Base-by-base conservation (phyloP, 2,113 vertebrate genomes). In the Alethe castanea region DNA sequence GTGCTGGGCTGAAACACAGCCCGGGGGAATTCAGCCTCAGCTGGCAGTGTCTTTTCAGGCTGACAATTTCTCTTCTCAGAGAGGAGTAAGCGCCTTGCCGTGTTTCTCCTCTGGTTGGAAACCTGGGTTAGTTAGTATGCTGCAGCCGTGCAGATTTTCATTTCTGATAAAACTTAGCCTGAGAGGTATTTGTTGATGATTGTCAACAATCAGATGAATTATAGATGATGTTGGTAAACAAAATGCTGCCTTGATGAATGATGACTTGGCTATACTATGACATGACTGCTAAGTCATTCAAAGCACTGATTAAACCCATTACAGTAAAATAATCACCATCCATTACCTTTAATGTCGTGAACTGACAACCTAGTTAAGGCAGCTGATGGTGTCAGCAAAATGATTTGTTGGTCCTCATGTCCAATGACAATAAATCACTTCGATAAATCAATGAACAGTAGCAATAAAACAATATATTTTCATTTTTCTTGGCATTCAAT, bases 341-440 rank as follows among this genome's bases (percentile, higher is more conserved):
- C 97, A 98, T 98, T 98, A 98, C 98, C 97, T 98, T 98, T 98
- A 98, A 98, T 98, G 97, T 98, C 91, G 6, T 94, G 96, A 98
- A 98, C 97, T 98, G 98, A 98, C 98, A 98, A 97, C 96, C 97
- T 98, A 98, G 98, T 98, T 98, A 98, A 98, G 97, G 97, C 97
- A 98, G 97, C 98, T 98, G 98, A 98, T 98, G 96, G 95, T 98
- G 98, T 98, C 98, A 98, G 97, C 86, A 91, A 96, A 98, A 97
- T 98, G 97, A 98, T 98, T 98, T 98, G 97, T 98, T 96, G 96
- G 66, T 86, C 93, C 82, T 97, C 90, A 53, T 94, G 97, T 97
- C 97, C 97, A 96, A 97, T 72, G 92, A 95, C 97, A 96, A 98
- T 98, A 98, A 98, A 98, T 98, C 98, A 98, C 95, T 96, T 95